Base-by-base conservation (phyloP, 2,888 invertebrate species). In the Melipona bicolor region DNA sequence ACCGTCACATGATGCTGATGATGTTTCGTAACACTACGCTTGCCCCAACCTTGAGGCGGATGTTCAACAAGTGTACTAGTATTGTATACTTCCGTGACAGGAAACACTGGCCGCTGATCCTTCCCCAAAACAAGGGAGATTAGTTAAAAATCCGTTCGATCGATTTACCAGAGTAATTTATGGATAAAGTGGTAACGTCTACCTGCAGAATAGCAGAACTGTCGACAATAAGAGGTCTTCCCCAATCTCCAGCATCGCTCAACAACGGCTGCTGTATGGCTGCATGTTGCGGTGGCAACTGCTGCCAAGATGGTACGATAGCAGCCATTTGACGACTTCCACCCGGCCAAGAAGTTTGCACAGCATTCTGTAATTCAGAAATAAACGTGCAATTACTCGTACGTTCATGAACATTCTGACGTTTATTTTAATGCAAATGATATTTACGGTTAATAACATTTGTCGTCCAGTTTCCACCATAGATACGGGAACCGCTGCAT, bases 391-490 rank as follows among this genome's bases (percentile, higher is more conserved):
- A 32, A 64, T 9, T 19, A 24, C 13, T 15, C 4, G 2, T 64
- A 27, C 27, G 11, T 27, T 36, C 11, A 6, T 0, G 11, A 50
- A 24, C 2, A 21, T n/a, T 73, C 2, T 11, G 3, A 4, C 9
- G 27, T 2, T 50, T 21, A 9, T 4, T 65, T 36, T 5, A 36
- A 43, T n/a, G n/a, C n/a, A n/a, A n/a, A n/a, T 11, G 0, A 15
- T 62, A 93, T 95, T 95, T 95, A 96, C 96, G 68, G 97, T 97
- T 61, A 97, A 95, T 83, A 98, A 94, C 97, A 97, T 97, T 93
- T 97, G 97, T 88, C 97, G 96, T 43, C 97, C 97, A 87, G 98
- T 98, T 91, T 98, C 98, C 71, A 99, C 98, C 95, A 99, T 98
- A 72, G 98, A 98, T 75, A 99, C 98, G 54, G 99, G 98, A 89